Evolutionary conservation across 2,113 vertebrate genomes (phyloP).

Genomic region (Mustelus asterias): DNA sequence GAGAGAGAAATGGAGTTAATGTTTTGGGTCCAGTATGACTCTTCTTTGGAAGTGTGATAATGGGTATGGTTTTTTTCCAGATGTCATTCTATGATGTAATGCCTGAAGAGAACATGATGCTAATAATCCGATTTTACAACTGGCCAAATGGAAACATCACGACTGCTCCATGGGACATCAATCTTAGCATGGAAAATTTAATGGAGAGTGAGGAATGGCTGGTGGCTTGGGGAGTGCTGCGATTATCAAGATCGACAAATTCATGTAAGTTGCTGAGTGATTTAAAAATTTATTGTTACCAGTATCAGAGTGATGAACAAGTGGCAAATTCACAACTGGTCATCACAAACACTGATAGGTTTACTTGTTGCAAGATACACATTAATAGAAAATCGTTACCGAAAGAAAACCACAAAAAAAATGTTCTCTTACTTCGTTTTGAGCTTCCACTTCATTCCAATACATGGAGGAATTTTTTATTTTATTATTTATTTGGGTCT

Average conservation of each 20-base stretch:
- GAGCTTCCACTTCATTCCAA: not conserved
- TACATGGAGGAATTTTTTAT: not conserved
- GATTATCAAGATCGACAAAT: slow-evolving; percentile 37
- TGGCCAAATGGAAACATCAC: slow-evolving; percentile 44
- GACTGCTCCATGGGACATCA: slow-evolving; percentile 41
- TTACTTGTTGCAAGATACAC: not conserved
- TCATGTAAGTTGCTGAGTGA: not conserved
- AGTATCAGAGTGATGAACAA: not conserved
- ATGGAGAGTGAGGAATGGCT: slow-evolving; percentile 42
- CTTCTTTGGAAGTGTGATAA: too few relatives aligned
- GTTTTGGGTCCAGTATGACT: too few relatives aligned
- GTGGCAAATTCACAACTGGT: not conserved
- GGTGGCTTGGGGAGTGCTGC: slow-evolving; percentile 43
- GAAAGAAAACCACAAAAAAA: not conserved
- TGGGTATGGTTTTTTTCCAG: slow-evolving; percentile 33
- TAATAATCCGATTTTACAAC: slow-evolving; percentile 46
- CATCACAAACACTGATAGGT: not conserved
- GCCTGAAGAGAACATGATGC: slow-evolving; percentile 45
- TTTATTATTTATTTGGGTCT: not conserved
- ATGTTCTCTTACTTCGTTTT: not conserved
- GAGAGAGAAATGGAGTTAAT: too few relatives aligned
- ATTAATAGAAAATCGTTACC: not conserved
- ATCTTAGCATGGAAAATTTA: slow-evolving; percentile 36
- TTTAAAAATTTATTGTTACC: not conserved
- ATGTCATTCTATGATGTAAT: slow-evolving; percentile 40